Base-by-base conservation (phyloP, 2,113 vertebrate species). In the Raja brachyura region DNA sequence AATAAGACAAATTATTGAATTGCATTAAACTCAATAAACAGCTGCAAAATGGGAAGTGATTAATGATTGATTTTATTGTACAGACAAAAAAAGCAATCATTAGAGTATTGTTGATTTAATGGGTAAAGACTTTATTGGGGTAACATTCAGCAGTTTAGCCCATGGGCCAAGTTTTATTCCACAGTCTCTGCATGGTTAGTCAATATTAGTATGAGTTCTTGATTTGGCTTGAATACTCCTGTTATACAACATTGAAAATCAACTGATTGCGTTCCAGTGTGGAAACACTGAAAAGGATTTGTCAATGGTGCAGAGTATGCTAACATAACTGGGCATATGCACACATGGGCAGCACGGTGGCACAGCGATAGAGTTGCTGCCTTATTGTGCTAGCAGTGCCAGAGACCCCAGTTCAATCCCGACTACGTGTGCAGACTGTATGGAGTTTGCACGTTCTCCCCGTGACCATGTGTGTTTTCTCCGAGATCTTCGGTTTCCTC, bases 1-100 rank as follows among this genome's bases (percentile, higher is more conserved):
- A 88, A 88, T 88, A 31, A 16, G 8, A 66, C 59, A 66, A 88
- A 63, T 88, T 63, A n/a, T 63, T n/a, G 59, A 88, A 88, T 28
- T n/a, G n/a, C 13, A 88, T 86, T 59, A 61, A 86, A 86, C 20
- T 31, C 83, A 88, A 63, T 88, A 63, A 63, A 88, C 31, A 63
- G 25, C 59, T 31, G 13, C 20, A 66, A 88, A 63, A 88, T 31
- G n/a, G 59, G 56, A 86, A 88, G 59, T 88, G 59, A 63, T n/a
- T 31, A 63, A 63, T 31, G 14, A 31, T 63, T 66, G 13, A 63
- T 31, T 66, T 31, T 66, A 31, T 63, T 63, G 59, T 14, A 31
- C 83, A 25, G 39, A 56, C 79, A 88, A 31, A 63, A 61, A 5
- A 10, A n/a, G 33, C 61, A 63, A 63, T 88, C 83, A n/a, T 63